Evolutionary conservation across 2,888 invertebrate genomes (phyloP).

Genomic region (Eumacrocentrus americanus): DNA sequence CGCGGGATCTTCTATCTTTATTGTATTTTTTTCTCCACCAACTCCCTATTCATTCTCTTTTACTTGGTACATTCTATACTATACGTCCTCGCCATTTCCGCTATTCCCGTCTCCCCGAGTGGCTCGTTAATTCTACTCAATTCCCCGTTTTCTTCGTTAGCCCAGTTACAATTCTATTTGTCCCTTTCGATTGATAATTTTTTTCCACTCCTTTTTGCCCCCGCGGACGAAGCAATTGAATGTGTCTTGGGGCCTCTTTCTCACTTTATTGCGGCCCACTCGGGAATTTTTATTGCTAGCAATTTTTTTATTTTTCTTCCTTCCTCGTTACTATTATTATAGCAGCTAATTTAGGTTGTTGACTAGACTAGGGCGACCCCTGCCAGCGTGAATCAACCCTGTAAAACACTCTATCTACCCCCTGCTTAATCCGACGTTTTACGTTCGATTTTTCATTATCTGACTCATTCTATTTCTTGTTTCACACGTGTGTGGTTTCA

Average conservation of each 20-base stretch:
- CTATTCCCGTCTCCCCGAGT: too few species aligned
- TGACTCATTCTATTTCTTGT: not conserved
- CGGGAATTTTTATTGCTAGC: not conserved
- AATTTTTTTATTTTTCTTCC: not conserved
- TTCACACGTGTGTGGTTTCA: too few species aligned
- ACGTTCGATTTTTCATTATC: not conserved
- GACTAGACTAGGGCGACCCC: too few species aligned
- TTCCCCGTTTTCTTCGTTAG: slow-evolving; percentile 12
- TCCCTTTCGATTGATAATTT: slow-evolving; percentile 21
- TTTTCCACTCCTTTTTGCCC: not conserved
- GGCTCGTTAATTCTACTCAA: slow-evolving; percentile 14
- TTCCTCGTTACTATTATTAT: too few species aligned
- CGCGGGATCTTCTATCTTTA: not conserved
- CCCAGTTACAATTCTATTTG: slow-evolving; percentile 6
- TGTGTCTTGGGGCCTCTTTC: slow-evolving; percentile 2
- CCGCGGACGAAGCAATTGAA: slow-evolving; percentile 8
- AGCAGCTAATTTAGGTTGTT: too few species aligned
- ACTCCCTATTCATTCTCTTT: not conserved
- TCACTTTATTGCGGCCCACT: not conserved
- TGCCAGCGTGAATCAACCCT: not conserved
- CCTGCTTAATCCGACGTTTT: not conserved
- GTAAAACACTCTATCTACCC: not conserved
- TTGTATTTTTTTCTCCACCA: not conserved
- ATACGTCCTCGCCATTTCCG: not conserved
- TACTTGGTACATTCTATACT: not conserved